A percentile compares a stretch with the other conserved stretches of the same genome.
phyloP scores from a whole-genome alignment of 2,113 vertebrate genomes.

The Salvelinus alpinus region DNA sequence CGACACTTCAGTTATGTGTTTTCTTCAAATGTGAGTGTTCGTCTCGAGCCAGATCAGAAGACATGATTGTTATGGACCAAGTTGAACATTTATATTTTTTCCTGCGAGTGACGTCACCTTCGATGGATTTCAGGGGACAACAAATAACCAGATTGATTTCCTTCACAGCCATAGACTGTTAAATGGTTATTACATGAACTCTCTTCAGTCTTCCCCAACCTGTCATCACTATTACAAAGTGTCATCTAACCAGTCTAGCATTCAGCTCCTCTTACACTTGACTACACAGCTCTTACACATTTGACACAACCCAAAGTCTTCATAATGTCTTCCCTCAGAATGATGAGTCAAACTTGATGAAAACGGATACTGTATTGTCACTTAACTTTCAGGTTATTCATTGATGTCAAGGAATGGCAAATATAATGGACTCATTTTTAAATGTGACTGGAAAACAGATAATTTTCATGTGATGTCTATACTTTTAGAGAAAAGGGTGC shows the following conservation, averaged over 20 bases:
- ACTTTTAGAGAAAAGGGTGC: background rate
- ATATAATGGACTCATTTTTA: background rate
- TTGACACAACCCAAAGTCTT: conserved; percentile 7
- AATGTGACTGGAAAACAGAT: background rate
- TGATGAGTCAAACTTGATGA: conserved; percentile 7
- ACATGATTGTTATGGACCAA: conserved; percentile 9
- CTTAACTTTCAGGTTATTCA: background rate
- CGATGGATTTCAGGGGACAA: background rate
- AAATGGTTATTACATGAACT: too few relatives aligned
- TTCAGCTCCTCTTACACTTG: background rate
- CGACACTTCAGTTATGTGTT: conserved; percentile 20
- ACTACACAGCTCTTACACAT: background rate
- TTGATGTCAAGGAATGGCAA: background rate
- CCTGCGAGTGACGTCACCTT: background rate
- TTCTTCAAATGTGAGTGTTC: conserved; percentile 24
- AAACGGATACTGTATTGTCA: background rate
- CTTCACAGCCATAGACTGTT: too few relatives aligned
- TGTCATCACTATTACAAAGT: too few relatives aligned
- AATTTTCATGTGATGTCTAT: background rate
- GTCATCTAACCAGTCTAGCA: too few relatives aligned
- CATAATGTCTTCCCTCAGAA: conserved; percentile 9
- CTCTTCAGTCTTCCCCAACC: too few relatives aligned
- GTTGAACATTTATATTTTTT: too few relatives aligned
- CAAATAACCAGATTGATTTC: background rate
- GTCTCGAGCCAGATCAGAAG: conserved; percentile 24